These are phyloP conservation scores for Fringilla coelebs DNA, from an alignment of 2,797 vertebrate species.

Conservation along the genomic window DNA sequence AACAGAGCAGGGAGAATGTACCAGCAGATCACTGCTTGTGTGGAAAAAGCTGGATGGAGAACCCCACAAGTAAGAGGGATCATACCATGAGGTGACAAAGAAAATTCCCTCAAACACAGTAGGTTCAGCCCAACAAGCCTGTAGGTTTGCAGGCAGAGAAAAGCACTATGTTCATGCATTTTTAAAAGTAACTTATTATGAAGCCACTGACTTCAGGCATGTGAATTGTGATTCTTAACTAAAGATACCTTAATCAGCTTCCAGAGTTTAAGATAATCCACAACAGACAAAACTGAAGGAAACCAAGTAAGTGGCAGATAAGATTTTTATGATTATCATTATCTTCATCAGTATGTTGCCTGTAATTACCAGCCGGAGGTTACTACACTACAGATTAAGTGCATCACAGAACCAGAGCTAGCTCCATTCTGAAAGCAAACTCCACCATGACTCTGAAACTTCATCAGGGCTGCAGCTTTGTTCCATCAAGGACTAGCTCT, in stretches of 20 bases:
- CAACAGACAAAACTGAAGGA: not conserved
- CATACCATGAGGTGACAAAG: accelerated
- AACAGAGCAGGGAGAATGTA: not conserved
- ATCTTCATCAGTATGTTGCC: not conserved
- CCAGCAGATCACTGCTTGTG: accelerated
- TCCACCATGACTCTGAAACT: not conserved
- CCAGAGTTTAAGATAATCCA: not conserved
- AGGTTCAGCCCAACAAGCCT: not conserved
- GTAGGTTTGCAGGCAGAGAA: not conserved
- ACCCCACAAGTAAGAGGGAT: not conserved
- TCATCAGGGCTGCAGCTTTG: not conserved
- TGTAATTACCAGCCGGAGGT: not conserved
- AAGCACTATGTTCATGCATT: accelerated
- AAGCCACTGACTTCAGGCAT: not conserved
- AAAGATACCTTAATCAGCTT: not conserved
- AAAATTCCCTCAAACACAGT: accelerated
- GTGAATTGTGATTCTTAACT: not conserved
- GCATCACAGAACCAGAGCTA: not conserved
- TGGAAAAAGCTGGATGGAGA: not conserved
- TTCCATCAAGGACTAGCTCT: not conserved
- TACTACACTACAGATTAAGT: not conserved
- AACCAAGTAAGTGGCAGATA: not conserved
- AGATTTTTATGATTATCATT: not conserved
- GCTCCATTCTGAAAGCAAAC: not conserved
- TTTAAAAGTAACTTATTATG: not conserved